Evolutionary conservation across 2,113 vertebrate species (phyloP).

Genomic region (Gambusia holbrooki): DNA sequence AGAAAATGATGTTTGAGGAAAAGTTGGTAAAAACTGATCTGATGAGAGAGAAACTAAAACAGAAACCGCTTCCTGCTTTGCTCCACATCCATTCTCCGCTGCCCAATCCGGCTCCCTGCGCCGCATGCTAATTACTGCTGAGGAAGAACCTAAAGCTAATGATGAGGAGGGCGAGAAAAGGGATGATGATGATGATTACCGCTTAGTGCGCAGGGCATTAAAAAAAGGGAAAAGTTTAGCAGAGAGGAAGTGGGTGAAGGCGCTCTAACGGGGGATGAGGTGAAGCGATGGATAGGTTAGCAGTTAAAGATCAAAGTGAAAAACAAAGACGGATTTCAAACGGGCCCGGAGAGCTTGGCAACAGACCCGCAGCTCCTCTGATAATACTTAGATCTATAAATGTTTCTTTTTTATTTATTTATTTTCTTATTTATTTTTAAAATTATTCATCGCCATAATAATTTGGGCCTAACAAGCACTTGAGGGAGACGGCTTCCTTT

Average conservation of each 20-base stretch:
- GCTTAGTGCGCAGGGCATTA: conserved; percentile 64
- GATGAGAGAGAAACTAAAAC: not conserved
- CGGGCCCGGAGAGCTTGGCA: conserved; percentile 71
- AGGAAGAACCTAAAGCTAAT: conserved; percentile 62
- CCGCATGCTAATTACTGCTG: conserved; percentile 71
- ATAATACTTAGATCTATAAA: conserved; percentile 84
- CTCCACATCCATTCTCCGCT: conserved; percentile 38
- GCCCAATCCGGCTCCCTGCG: conserved; percentile 54
- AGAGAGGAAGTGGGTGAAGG: conserved; percentile 63
- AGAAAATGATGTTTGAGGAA: conserved; percentile 5
- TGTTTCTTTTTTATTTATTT: conserved; percentile 84
- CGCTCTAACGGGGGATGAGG: conserved; percentile 68
- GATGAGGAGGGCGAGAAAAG: conserved; percentile 44
- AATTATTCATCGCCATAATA: conserved; percentile 87
- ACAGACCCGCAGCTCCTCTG: conserved; percentile 77
- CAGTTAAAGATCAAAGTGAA: conserved; percentile 84
- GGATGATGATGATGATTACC: conserved; percentile 60
- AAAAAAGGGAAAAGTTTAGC: conserved; percentile 51
- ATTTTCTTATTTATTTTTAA: conserved; percentile 83
- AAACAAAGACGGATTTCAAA: conserved; percentile 79
- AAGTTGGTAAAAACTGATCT: not conserved
- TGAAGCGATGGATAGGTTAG: conserved; percentile 78
- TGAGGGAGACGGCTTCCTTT: conserved; percentile 86
- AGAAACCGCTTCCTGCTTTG: conserved; percentile 9
- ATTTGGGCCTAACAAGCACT: conserved; percentile 93